phyloP scores from a whole-genome alignment of 2,797 vertebrate genomes.

The Gallinago stenura region DNA sequence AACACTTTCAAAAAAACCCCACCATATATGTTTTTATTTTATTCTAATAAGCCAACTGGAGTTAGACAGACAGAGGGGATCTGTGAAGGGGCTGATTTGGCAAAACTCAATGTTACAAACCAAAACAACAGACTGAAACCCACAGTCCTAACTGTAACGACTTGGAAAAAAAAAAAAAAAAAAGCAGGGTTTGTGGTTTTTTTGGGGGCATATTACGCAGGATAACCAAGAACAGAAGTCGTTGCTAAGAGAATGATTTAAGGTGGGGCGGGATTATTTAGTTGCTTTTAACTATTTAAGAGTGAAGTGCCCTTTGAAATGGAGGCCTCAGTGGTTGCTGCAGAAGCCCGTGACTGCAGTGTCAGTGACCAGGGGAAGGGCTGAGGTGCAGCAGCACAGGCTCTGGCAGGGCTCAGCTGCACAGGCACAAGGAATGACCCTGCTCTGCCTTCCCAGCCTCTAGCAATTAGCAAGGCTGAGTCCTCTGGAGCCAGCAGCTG shows the following conservation, averaged over 20 bases:
- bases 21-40: neutral
- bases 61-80: neutral
- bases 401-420: neutral
- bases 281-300: neutral
- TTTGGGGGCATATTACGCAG: neutral
- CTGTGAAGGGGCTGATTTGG: neutral
- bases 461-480: neutral
- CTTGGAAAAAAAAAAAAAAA: neutral
- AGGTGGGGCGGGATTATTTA: rapidly evolving
- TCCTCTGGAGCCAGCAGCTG: neutral
- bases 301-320: neutral
- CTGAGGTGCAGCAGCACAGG: neutral
- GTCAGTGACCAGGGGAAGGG: neutral
- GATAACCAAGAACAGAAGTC: neutral
- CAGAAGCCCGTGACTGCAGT: neutral
- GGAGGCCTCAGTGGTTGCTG: neutral
- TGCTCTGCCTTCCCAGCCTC: neutral
- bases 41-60: neutral
- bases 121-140: neutral
- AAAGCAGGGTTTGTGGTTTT: neutral
- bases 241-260: neutral
- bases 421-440: too few species aligned
- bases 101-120: neutral
- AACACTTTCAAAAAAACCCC: neutral
- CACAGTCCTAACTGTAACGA: neutral